phyloP scores from a whole-genome alignment of 2,797 vertebrate species.

The Pristis pectinata region DNA sequence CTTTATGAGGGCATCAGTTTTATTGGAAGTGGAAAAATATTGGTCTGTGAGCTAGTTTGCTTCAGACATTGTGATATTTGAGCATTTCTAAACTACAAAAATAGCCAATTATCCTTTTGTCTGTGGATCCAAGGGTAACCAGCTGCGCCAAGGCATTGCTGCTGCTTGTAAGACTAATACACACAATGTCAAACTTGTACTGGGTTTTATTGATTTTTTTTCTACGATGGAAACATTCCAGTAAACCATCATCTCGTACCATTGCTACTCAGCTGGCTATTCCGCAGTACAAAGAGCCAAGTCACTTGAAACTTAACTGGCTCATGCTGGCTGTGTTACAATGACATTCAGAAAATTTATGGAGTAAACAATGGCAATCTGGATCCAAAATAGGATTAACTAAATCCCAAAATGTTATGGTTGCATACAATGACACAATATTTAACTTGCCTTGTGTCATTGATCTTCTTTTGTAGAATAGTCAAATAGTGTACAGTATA shows the following conservation, averaged over 20 bases:
- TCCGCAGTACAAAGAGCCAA: background rate
- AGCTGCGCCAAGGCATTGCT: background rate
- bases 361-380: constrained; percentile 6
- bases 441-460: background rate
- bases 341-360: background rate
- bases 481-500: background rate
- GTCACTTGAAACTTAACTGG: constrained; percentile 9
- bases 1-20: background rate
- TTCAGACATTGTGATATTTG: background rate
- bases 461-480: background rate
- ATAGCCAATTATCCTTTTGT: background rate
- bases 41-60: background rate
- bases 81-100: background rate
- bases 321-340: background rate
- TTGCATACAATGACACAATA: background rate
- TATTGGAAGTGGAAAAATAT: constrained; percentile 11
- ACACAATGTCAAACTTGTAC: constrained; percentile 26
- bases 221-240: background rate
- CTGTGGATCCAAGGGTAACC: background rate
- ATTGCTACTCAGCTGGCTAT: constrained; percentile 5
- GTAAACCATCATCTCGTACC: background rate
- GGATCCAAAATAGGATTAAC: constrained; percentile 11
- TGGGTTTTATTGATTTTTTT: background rate
- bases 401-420: background rate
- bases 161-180: background rate